Conservation (phyloP, 2,797 vertebrate genomes). For the Phalanger gymnotis region DNA sequence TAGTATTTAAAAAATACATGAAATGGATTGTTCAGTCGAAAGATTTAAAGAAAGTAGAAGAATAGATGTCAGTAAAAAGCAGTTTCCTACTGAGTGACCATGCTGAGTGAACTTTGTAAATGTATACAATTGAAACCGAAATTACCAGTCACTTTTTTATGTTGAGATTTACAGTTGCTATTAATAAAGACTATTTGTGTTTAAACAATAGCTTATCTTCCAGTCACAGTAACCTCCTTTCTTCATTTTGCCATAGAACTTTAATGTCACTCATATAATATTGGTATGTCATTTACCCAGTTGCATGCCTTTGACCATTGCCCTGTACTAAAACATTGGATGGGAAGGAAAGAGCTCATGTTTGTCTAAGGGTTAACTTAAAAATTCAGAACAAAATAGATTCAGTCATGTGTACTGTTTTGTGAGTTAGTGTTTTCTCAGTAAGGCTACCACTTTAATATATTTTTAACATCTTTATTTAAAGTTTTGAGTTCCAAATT, state of each 20-base stretch:
- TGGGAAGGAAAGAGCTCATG: neutral
- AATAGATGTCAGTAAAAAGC: slow-evolving; percentile 67
- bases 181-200: slow-evolving; percentile 48
- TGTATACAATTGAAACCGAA: slow-evolving; percentile 70
- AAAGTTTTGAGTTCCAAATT: neutral
- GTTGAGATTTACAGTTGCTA: neutral
- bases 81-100: slow-evolving; percentile 43
- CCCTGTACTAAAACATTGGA: slow-evolving; percentile 6
- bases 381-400: slow-evolving; percentile 24
- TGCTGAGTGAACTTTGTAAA: slow-evolving; percentile 64
- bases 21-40: slow-evolving; percentile 44
- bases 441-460: neutral
- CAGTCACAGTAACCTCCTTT: slow-evolving; percentile 34
- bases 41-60: slow-evolving; percentile 56
- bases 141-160: slow-evolving; percentile 57
- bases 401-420: neutral
- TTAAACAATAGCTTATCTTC: slow-evolving; percentile 44
- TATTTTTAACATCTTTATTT: neutral
- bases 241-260: slow-evolving; percentile 12
- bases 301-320: slow-evolving; percentile 13
- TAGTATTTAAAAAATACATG: slow-evolving; percentile 42
- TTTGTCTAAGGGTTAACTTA: slow-evolving; percentile 30
- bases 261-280: neutral
- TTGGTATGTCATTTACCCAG: slow-evolving; percentile 28
- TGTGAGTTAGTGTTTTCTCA: neutral